Conservation (phyloP, 2,888 invertebrate genomes). For the Seira sanloemensis region DNA sequence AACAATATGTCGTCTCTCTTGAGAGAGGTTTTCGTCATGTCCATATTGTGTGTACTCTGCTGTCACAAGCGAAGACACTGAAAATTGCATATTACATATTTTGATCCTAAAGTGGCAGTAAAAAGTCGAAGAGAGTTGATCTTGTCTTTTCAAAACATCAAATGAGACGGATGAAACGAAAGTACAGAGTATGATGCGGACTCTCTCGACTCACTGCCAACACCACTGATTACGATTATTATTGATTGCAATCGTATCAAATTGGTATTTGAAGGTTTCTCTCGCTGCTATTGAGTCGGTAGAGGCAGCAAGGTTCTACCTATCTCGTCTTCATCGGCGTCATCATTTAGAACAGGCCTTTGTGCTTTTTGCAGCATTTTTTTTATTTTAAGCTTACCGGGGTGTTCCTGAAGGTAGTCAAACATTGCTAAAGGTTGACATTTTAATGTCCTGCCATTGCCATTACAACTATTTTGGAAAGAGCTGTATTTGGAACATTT, state of each 20-base stretch:
- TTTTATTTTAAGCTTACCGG: conserved; percentile 15
- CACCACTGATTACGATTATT: conserved; percentile 44
- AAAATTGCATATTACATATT: too few relatives aligned
- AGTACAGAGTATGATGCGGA: conserved; percentile 14
- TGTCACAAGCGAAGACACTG: too few relatives aligned
- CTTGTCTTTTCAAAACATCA: conserved; percentile 51
- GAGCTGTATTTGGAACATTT: too few relatives aligned
- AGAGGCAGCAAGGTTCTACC: conserved; percentile 56
- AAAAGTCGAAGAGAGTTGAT: conserved; percentile 35
- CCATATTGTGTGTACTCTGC: background rate
- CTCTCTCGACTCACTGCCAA: conserved; percentile 34
- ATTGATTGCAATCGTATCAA: conserved; percentile 65
- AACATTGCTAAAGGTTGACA: conserved; percentile 17
- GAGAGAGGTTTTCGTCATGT: too few relatives aligned
- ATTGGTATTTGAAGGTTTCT: conserved; percentile 66
- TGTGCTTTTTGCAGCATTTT: background rate
- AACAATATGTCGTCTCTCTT: too few relatives aligned
- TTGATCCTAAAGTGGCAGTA: conserved; percentile 36
- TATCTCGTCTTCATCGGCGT: conserved; percentile 51
- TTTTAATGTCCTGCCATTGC: background rate
- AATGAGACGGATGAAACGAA: conserved; percentile 4
- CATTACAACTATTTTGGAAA: background rate
- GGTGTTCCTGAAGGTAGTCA: background rate
- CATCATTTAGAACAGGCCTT: background rate
- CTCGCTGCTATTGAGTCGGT: conserved; percentile 56